Base-by-base conservation (phyloP, 2,113 vertebrate species). In the Rhea americana region DNA sequence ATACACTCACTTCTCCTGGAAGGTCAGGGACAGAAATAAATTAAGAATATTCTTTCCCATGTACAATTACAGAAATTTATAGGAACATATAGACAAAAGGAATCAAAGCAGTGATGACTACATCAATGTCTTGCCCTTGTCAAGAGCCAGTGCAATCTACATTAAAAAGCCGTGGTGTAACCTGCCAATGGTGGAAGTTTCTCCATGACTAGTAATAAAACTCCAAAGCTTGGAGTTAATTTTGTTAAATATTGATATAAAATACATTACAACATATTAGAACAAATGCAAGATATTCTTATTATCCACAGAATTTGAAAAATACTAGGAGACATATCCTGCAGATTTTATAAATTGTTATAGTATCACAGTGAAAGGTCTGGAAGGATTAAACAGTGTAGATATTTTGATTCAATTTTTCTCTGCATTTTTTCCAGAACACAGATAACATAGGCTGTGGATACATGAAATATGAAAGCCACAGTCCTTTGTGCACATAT, bases 91-190 rank as follows among this genome's bases (percentile, higher is more conserved):
- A 81, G 18, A 43, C 8, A 77, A 87, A 87, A 77, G 18, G 3
- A 73, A 63, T 7, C 0, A 0, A 87, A 82, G 1, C 15, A 43
- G 11, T 32, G 45, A 58, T 71, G 24, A 55, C 47, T 63, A 6
- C 11, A 24, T 2, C 7, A 13, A 15, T 37, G 25, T 45, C 20
- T 63, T 63, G 28, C 28, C 11, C 15, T 82, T 0, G 0, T 1
- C 39, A 21, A 15, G 16, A 25, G 43, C 47, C 26, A 86, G 55
- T 32, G 8, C 7, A 47, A 50, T 6, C 56, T 70, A 11, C 0
- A 0, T 21, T 43, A 62, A 53, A 18, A 82, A 30, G 3, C 30
- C 56, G 48, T 13, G 20, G 37, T 8, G 47, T 16, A 82, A 30
- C 26, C 77, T 90, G 9, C 8, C 30, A 13, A 7, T 18, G 13